A percentile compares a stretch with the other conserved stretches of the same genome.
phyloP scores from a whole-genome alignment of 1,140 invertebrate species.

The Phocides pigmalion region DNA sequence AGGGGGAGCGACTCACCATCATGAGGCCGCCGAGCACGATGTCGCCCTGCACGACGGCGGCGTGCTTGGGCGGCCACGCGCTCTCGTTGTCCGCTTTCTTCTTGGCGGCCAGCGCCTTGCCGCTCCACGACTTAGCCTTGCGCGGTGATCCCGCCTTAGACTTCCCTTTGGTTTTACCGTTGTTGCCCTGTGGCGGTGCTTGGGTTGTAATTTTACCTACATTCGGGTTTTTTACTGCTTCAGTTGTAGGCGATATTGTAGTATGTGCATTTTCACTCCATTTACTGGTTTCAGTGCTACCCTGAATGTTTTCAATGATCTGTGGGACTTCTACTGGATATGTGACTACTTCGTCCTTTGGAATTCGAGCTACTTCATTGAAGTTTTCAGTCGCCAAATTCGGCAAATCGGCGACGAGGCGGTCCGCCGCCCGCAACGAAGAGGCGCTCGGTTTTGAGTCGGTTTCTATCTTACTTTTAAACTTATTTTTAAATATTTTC shows the following conservation, averaged over 20 bases:
- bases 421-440: neutral
- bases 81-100: conserved; percentile 63
- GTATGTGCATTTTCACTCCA: neutral
- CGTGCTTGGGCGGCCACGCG: conserved; percentile 93
- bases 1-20: conserved; percentile 88
- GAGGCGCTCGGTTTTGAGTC: conserved; percentile 39
- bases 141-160: neutral
- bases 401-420: neutral
- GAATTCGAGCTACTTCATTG: neutral
- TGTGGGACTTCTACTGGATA: neutral
- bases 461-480: conserved; percentile 10
- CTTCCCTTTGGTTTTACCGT: neutral
- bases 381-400: neutral
- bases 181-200: neutral
- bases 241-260: conserved; percentile 3
- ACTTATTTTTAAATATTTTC: conserved; percentile 63
- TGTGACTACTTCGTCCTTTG: neutral
- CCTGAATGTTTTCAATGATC: neutral
- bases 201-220: neutral
- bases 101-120: conserved; percentile 28
- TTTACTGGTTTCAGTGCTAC: neutral
- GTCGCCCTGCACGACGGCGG: conserved; percentile 93
- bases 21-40: conserved; percentile 94
- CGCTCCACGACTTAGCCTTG: neutral
- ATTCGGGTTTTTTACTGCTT: neutral